Base-by-base conservation (phyloP, 2,888 invertebrate species). In the Platerodrilus igneus region DNA sequence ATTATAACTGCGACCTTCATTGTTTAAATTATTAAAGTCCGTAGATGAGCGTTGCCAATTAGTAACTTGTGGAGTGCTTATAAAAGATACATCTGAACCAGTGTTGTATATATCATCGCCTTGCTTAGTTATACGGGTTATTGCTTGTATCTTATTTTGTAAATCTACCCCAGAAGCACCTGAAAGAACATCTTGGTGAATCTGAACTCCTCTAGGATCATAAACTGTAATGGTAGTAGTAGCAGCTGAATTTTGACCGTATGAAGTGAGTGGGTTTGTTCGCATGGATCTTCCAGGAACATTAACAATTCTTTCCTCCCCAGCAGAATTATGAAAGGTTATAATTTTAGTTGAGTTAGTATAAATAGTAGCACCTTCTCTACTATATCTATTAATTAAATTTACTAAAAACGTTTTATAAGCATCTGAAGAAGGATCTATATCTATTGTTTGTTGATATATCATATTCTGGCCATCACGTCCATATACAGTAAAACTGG, bases 401-500 rank as follows among this genome's bases (percentile, higher is more conserved):
- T 27, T 13, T 3, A 35, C 13, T 2, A 43, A 9, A 5, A 19
- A 28, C 2, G 31, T 26, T 13, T 43, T 43, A 14, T 43, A 43
- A 8, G 21, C 35, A 1, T 21, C 18, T 1, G 43, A 43, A 15
- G 38, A 38, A 3, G 34, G 38, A 13, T 38, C 43, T 7, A 31
- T 39, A 3, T 25, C n/a, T 15, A 43, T 35, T 8, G 38, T 43
- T 15, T 43, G 23, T 9, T 20, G 18, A 15, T 39, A n/a, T 9
- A 43, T 18, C 8, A 39, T 22, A 2, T 19, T 34, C 14, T 28
- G 7, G 3, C 38, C 14, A 20, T 43, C 38, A 13, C 31, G 21
- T 4, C 39, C 43, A 4, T 43, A 43, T 2, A 43, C 43, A 4
- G 17, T 31, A 13, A 43, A 43, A 11, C 35, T 43, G 3, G 43